These are phyloP conservation scores for Pelodiscus sinensis DNA, from an alignment of 2,113 vertebrate species.

Conservation along the genomic window DNA sequence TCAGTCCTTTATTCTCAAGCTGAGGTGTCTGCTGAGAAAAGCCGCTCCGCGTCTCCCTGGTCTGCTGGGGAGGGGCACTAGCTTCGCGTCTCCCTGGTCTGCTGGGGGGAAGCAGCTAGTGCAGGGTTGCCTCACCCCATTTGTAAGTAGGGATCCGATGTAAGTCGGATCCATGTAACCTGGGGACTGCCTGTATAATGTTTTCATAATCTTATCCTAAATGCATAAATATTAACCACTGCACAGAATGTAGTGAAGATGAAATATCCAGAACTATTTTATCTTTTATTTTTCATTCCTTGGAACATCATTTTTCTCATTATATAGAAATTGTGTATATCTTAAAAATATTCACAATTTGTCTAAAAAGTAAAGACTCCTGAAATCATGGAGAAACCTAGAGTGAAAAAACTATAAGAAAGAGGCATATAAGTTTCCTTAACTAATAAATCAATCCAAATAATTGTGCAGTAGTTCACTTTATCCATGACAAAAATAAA, in stretches of 20 bases:
- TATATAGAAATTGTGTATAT: background rate
- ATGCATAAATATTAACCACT: background rate
- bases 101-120: too few relatives aligned
- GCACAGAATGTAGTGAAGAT: background rate
- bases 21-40: too few relatives aligned
- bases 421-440: background rate
- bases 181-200: too few relatives aligned
- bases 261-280: background rate
- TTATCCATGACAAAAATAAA: background rate
- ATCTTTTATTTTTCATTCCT: background rate
- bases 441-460: background rate
- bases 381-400: background rate
- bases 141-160: too few relatives aligned
- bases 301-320: background rate
- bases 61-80: too few relatives aligned
- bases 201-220: background rate
- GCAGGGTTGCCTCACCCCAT: too few relatives aligned
- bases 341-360: slow-evolving; percentile 10
- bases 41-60: too few relatives aligned
- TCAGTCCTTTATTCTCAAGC: too few relatives aligned
- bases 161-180: too few relatives aligned
- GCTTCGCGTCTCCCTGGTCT: too few relatives aligned
- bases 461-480: background rate
- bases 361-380: background rate
- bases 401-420: background rate